Evolutionary conservation across 2,888 invertebrate genomes (phyloP).

Genomic region (Zaprionus lineosus): DNA sequence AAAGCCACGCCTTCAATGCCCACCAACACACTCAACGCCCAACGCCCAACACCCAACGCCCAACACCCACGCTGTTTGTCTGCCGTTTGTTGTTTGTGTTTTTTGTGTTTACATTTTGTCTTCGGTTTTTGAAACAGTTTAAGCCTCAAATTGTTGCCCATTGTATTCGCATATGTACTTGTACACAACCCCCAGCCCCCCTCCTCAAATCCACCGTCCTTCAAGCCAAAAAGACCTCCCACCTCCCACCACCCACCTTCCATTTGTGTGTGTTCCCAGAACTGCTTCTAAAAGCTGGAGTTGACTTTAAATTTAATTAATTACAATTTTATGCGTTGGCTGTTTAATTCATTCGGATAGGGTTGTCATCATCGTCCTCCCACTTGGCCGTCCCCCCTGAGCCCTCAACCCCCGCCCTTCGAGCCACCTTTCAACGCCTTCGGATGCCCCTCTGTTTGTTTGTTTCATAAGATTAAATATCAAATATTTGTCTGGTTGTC

Average conservation of each 20-base stretch:
- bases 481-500: conserved; percentile 66
- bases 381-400: not conserved
- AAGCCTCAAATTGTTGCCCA: conserved; percentile 69
- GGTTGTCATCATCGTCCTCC: conserved; percentile 6
- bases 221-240: no score
- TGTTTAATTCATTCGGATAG: conserved; percentile 46
- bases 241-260: not conserved
- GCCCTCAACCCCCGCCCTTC: not conserved
- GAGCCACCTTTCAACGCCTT: not conserved
- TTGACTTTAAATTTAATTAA: conserved; percentile 75
- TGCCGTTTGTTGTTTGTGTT: conserved; percentile 12
- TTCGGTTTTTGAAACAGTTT: conserved; percentile 67
- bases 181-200: not conserved
- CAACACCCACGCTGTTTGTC: conserved; percentile 8
- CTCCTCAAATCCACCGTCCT: no score
- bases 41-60: not conserved
- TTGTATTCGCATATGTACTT: conserved; percentile 66
- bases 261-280: no score
- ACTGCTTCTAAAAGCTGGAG: no score
- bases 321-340: conserved; percentile 69
- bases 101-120: conserved; percentile 67
- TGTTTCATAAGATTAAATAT: conserved; percentile 72
- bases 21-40: not conserved
- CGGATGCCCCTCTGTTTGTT: conserved; percentile 39
- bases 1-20: conserved; percentile 32